These are phyloP conservation scores for Rhinopomastus cyanomelas DNA, from an alignment of 2,113 vertebrate species.

Conservation along the genomic window DNA sequence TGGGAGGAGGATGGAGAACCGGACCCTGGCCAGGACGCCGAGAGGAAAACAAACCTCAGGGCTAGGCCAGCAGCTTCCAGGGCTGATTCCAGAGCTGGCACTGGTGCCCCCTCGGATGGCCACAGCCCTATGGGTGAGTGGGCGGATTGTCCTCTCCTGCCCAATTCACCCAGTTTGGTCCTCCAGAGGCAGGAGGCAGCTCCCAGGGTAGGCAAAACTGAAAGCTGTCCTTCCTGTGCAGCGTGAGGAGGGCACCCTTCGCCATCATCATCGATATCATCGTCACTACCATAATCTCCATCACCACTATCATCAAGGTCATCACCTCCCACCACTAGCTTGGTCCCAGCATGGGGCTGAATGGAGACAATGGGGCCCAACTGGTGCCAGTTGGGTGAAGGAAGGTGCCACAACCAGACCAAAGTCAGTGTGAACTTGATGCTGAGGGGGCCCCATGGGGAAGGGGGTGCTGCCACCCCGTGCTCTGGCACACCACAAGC, in stretches of 20 bases:
- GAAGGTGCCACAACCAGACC: background rate
- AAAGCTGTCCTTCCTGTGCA: background rate
- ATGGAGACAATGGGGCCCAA: accelerated
- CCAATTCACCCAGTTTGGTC: background rate
- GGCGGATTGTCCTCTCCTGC: background rate
- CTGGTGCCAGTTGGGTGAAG: accelerated
- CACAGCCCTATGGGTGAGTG: accelerated
- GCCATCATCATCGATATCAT: background rate
- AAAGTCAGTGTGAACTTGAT: background rate
- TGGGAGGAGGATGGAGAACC: background rate
- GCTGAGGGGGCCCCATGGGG: background rate
- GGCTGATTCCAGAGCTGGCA: accelerated
- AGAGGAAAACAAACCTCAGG: too few species aligned
- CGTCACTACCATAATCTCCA: background rate
- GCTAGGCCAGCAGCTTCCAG: background rate
- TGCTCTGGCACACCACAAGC: background rate
- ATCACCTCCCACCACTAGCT: accelerated
- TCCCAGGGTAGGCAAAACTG: background rate
- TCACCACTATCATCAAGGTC: background rate
- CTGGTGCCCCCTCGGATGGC: accelerated
- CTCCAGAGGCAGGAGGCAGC: background rate
- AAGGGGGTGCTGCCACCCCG: background rate
- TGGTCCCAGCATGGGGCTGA: accelerated
- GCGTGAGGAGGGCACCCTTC: accelerated
- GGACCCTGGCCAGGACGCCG: background rate